Evolutionary conservation across 2,797 vertebrate genomes (phyloP).

Genomic region (Chrosomus eos): DNA sequence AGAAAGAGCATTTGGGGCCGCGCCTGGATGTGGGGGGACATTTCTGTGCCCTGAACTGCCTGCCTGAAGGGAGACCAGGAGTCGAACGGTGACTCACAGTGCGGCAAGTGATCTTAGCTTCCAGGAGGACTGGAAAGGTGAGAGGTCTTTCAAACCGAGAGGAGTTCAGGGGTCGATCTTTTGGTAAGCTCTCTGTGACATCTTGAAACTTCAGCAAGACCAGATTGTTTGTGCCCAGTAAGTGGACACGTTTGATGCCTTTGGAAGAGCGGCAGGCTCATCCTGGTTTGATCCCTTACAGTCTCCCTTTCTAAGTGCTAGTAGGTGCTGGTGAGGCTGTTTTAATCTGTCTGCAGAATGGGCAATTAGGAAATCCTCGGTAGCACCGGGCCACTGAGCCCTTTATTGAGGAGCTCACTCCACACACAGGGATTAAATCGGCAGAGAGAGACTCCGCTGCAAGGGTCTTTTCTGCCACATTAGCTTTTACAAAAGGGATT

Average conservation of each 20-base stretch:
- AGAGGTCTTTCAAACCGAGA: not conserved
- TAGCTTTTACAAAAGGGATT: slow-evolving; percentile 70
- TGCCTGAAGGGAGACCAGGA: slow-evolving; percentile 38
- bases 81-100: slow-evolving; percentile 15
- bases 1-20: slow-evolving; percentile 49
- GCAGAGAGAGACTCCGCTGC: slow-evolving; percentile 63
- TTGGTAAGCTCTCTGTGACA: not conserved
- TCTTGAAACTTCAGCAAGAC: not conserved
- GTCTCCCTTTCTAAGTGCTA: slow-evolving; percentile 40
- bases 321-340: slow-evolving; percentile 40
- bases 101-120: slow-evolving; percentile 16
- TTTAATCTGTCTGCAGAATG: slow-evolving; percentile 66
- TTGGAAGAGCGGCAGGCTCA: not conserved
- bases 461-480: slow-evolving; percentile 71
- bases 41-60: slow-evolving; percentile 29
- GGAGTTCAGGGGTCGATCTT: not conserved
- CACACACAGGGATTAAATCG: slow-evolving; percentile 60
- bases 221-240: slow-evolving; percentile 2
- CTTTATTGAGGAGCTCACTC: slow-evolving; percentile 61
- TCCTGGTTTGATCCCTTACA: slow-evolving; percentile 20
- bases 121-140: slow-evolving; percentile 25
- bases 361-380: slow-evolving; percentile 66
- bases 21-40: slow-evolving; percentile 32
- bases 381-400: slow-evolving; percentile 63
- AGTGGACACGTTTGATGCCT: slow-evolving; percentile 6